Evolutionary conservation across 2,888 invertebrate species (phyloP).

Genomic region (Terebella lapidaria): DNA sequence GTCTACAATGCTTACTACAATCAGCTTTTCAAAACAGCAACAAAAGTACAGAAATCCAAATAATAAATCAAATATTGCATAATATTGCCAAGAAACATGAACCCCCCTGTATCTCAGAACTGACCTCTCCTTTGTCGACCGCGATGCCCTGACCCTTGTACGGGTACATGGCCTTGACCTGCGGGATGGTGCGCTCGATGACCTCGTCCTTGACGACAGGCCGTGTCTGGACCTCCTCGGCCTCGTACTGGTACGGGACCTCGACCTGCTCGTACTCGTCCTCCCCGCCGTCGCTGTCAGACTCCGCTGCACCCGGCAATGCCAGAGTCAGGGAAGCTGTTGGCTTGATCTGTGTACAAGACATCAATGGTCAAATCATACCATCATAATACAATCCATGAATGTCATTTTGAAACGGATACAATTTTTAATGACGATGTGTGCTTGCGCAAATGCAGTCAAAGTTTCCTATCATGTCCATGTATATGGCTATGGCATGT

Average conservation of each 20-base stretch:
- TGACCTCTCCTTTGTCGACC: constrained; percentile 80
- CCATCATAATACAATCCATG: too few species aligned
- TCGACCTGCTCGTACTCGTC: constrained; percentile 65
- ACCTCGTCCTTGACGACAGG: constrained; percentile 77
- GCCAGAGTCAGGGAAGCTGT: background rate
- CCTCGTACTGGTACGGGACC: constrained; percentile 87
- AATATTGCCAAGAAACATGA: too few species aligned
- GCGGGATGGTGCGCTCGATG: constrained; percentile 80
- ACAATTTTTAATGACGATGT: too few species aligned
- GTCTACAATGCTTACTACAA: background rate
- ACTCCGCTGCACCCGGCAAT: background rate
- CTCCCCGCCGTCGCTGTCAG: constrained; percentile 30
- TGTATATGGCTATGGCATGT: too few species aligned
- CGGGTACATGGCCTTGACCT: constrained; percentile 73
- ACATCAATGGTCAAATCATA: too few species aligned
- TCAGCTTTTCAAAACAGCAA: background rate
- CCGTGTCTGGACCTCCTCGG: constrained; percentile 78
- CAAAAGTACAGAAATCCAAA: too few species aligned
- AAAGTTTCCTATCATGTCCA: too few species aligned
- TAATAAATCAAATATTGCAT: too few species aligned
- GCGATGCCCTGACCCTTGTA: constrained; percentile 90
- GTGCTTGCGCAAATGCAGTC: too few species aligned
- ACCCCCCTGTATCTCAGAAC: too few species aligned
- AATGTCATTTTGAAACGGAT: too few species aligned
- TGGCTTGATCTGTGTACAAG: too few species aligned